Base-by-base conservation (phyloP, 2,797 vertebrate genomes). In the Erpetoichthys calabaricus region DNA sequence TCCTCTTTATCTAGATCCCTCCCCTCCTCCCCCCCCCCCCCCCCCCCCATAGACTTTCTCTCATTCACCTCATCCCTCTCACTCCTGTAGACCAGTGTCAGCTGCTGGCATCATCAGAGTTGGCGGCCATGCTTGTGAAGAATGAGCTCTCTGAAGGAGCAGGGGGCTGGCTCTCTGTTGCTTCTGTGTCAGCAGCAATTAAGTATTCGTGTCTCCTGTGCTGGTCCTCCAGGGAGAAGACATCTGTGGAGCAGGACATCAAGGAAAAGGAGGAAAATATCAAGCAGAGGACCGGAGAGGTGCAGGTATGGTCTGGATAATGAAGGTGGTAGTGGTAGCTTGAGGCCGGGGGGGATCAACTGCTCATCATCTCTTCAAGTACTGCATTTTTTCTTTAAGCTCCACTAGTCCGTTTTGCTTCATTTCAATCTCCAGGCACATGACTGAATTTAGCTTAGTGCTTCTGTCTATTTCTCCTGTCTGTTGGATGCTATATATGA, bases 211-310 rank as follows among this genome's bases (percentile, higher is more conserved):
- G 87, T 84, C 78, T 93, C 78, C 77, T 93, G 71, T 96, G 94
- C 81, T 95, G 90, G 91, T 87, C 83, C 72, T 88, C 87, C 77
- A 98, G 94, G 81, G 92, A 95, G 88, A 97, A 97, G 82, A 91
- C 73, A 73, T 76, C 82, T 58, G 92, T 96, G 76, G 94, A 95
- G 65, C 91, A 95, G 70, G 94, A 98, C 66, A 90, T 98, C 73
- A 92, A 89, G 69, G 94, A 96, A 71, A 96, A 92, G 62, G 95
- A 97, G 78, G 94, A 96, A 65, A 79, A 82, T 66, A 86, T 98
- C 79, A 85, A 87, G 68, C 84, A 89, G 71, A 90, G 89, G 70
- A 94, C 76, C 62, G 84, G 59, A 4, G 94, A 98, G 76, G 87
- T 98, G 45, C 94, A 96, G 92, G 95, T 97, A 84, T 70, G 70